Evolutionary conservation across 1,140 invertebrate species (phyloP).

Genomic region (Ridgeia piscesae): DNA sequence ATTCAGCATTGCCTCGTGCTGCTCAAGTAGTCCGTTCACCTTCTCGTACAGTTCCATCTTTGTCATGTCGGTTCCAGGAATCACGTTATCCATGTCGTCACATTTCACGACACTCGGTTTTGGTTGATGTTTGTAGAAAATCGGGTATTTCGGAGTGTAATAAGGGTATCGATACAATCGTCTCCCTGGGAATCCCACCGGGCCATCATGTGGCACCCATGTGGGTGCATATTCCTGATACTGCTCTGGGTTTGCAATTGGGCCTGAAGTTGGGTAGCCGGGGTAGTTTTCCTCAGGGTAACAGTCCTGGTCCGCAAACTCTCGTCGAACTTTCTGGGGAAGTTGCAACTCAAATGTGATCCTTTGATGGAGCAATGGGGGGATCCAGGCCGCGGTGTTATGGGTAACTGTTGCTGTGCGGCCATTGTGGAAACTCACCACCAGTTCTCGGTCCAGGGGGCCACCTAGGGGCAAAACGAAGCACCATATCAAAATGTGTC

Average conservation of each 20-base stretch:
- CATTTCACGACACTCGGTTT: conserved; percentile 23
- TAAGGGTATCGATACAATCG: conserved; percentile 31
- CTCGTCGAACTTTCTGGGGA: conserved; percentile 41
- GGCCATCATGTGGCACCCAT: conserved; percentile 24
- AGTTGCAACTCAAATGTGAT: conserved; percentile 48
- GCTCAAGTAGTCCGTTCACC: conserved; percentile 28
- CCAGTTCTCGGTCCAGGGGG: conserved; percentile 37
- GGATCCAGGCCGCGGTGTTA: conserved; percentile 47
- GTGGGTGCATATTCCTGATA: conserved; percentile 31
- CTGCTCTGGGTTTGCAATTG: conserved; percentile 30
- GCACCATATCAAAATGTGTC: background rate
- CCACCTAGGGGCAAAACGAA: background rate
- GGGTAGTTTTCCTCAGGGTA: conserved; percentile 44
- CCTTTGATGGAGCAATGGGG: conserved; percentile 39
- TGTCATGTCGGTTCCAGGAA: conserved; percentile 47
- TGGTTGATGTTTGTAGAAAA: conserved; percentile 15
- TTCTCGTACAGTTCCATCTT: conserved; percentile 44
- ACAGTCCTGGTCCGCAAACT: conserved; percentile 36
- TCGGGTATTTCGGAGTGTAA: conserved; percentile 34
- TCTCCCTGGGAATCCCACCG: conserved; percentile 25
- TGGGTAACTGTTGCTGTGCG: conserved; percentile 38
- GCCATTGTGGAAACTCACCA: conserved; percentile 49
- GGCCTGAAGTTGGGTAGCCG: conserved; percentile 42
- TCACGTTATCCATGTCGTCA: conserved; percentile 34
- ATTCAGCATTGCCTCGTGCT: conserved; percentile 22